Evolutionary conservation across 2,888 invertebrate genomes (phyloP).

Genomic region (Erebia palarica): DNA sequence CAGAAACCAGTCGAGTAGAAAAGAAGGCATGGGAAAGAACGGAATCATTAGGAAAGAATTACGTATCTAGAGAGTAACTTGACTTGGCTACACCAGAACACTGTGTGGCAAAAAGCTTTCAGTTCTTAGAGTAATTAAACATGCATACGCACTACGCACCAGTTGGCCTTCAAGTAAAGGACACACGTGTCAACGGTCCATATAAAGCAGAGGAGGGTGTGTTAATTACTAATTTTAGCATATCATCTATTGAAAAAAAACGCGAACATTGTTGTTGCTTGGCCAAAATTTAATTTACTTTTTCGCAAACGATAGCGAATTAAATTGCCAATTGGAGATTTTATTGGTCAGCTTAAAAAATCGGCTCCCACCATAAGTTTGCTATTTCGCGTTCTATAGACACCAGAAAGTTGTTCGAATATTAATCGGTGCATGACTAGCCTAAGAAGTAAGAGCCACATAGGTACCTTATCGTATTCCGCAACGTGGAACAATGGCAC

Average conservation of each 20-base stretch:
- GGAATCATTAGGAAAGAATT: background rate
- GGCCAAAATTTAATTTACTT: too few species aligned
- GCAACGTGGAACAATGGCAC: constrained; percentile 16
- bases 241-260: background rate
- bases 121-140: background rate
- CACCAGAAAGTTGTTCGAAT: background rate
- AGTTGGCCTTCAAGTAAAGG: constrained; percentile 1
- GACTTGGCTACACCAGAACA: background rate
- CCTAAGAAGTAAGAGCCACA: background rate
- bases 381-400: too few species aligned
- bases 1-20: too few species aligned
- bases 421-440: background rate
- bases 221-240: constrained; percentile 9
- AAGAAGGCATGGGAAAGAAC: background rate
- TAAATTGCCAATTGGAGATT: too few species aligned
- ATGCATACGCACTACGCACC: background rate
- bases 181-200: constrained; percentile 1
- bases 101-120: background rate
- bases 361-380: too few species aligned
- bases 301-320: too few species aligned
- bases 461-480: constrained; percentile 6
- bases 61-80: background rate
- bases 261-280: background rate
- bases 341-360: too few species aligned
- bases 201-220: background rate